phyloP scores from a whole-genome alignment of 1,140 invertebrate genomes.

The Orius insidiosus region DNA sequence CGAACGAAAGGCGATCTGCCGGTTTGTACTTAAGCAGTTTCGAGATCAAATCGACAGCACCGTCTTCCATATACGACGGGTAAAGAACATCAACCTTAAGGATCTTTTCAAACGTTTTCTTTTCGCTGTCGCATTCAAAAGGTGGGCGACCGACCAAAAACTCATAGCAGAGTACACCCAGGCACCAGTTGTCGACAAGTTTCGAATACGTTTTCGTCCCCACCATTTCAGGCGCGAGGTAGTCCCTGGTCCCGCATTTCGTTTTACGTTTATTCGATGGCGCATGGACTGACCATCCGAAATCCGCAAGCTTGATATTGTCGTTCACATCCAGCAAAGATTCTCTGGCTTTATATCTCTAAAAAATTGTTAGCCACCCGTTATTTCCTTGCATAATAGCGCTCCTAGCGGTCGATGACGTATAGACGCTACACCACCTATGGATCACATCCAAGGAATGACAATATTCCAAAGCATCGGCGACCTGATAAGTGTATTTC shows the following conservation, averaged over 20 bases:
- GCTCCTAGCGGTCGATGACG: no score
- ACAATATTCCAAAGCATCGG: constrained; percentile 80
- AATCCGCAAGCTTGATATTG: constrained; percentile 79
- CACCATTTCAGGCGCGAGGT: constrained; percentile 87
- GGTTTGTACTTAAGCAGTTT: constrained; percentile 26
- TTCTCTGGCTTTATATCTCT: constrained; percentile 88
- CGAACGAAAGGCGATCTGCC: no score
- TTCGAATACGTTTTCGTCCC: constrained; percentile 53
- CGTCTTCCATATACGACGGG: constrained; percentile 48
- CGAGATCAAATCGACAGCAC: constrained; percentile 69
- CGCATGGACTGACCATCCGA: constrained; percentile 90
- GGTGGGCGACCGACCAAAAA: constrained; percentile 88
- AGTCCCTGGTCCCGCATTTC: constrained; percentile 84
- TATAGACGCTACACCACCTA: constrained; percentile 28
- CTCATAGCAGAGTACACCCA: constrained; percentile 89
- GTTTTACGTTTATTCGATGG: constrained; percentile 71
- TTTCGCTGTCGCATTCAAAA: constrained; percentile 63
- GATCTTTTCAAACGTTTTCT: constrained; percentile 75
- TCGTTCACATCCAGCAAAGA: constrained; percentile 53
- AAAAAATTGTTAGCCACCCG: no score
- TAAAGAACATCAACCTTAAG: constrained; percentile 50
- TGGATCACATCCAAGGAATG: constrained; percentile 82
- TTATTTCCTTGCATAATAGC: no score
- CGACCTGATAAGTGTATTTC: constrained; percentile 74
- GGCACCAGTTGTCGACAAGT: constrained; percentile 74